Evolutionary conservation across 2,113 vertebrate genomes (phyloP), one percentile per base, ranked within the genome.

Genomic region (Syrmaticus mikado): DNA sequence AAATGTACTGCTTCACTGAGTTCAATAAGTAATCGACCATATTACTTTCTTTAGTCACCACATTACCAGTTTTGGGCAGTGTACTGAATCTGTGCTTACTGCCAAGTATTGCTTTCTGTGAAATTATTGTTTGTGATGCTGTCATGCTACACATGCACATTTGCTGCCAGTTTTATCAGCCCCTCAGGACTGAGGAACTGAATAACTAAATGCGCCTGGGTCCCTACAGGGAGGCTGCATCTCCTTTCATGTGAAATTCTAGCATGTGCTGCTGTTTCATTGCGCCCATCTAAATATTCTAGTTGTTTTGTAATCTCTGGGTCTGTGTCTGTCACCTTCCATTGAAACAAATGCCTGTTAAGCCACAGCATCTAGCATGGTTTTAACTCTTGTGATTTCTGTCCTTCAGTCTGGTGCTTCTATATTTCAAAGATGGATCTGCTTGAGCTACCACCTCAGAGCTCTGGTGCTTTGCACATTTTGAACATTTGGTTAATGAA

Each of bases 21-120:
- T 79, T 89, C 67, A 90, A 6, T 86, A 87, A 84, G 43, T 92
- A 93, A 93, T 88, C 66, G 64, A 79, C 72, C 24, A 4, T 90
- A 70, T 86, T 82, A 43, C 66, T 89, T 82, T 85, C 38, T 85
- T 83, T 38, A 70, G 71, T 89, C 87, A 66, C 48, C 27, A n/a
- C 50, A 58, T 91, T 73, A 80, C 86, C 32, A 87, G 40, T 85
- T 94, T 91, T 58, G 60, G 60, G 64, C 60, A 92, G 53, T 30
- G 25, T 94, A 77, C 92, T 70, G 72, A 80, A 71, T 80, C 82
- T 94, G 77, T 87, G 24, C 64, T 76, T 76, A 71, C 34, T 80
- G 84, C 67, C 67, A 87, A 87, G 20, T 62, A 64, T 41, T 91
- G 55, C 55, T 73, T 92, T 84, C 84, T 89, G 62, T 87, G 64